Evolutionary conservation across 35 echinoderm and acorn worm species (phyloP), one percentile per base, ranked within the genome.

Genomic region (Acanthaster planci): DNA sequence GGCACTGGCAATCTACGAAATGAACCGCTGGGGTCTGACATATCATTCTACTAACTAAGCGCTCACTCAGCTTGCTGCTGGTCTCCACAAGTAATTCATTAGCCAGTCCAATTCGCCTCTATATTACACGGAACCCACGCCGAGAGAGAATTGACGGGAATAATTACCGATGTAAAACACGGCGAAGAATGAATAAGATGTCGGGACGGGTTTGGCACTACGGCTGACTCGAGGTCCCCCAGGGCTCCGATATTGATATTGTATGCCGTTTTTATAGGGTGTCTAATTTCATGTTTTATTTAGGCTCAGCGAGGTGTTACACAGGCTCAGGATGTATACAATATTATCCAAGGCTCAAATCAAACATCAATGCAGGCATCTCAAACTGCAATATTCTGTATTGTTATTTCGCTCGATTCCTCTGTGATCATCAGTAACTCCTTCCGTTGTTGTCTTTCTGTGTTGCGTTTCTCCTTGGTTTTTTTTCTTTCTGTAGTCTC

Each of bases 81-180:
- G 64, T 72, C 64, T 14, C 64, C 64, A 26, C 26, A 34, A 35
- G 26, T 30, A 72, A 72, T 72, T 72, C 29, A 72, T 72, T 72
- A 72, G 64, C 64, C 26, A 72, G 64, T 34, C 64, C 15, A 72
- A 34, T 6, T 47, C 42, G 42, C 42, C 42, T 47, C 42, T 12
- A 47, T 6, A 12, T 47, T 31, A 72, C 64, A 21, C 22, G 34
- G 23, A 72, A 26, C 14, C 8, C 29, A 72, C 34, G 64, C 30
- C 64, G 10, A 29, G 64, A 34, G 64, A 72, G 64, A 34, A 72
- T 72, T 72, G 64, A 34, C 30, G 30, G 30, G 1, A 30, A 72
- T 72, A 72, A 72, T 72, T 72, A 72, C 64, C 22, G 64, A 72
- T 30, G 64, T 72, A 72, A 72, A 72, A 72, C 64, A 72, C 64